A percentile compares a stretch with the other conserved stretches of the same genome.
Evolutionary conservation across 1,140 invertebrate species (phyloP).

Genomic region (Euura lappo): DNA sequence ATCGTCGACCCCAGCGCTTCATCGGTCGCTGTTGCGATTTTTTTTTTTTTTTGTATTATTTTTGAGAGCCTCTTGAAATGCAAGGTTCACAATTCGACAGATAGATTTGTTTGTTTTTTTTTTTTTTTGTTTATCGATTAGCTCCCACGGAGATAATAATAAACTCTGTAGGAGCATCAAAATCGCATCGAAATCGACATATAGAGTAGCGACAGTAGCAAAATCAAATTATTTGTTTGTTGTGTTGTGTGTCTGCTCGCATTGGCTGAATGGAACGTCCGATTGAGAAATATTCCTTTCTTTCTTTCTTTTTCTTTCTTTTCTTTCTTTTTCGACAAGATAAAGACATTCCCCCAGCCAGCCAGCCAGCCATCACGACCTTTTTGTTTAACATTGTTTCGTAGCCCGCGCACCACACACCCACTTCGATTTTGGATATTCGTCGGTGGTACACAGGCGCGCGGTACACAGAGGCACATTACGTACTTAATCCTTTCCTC

Average conservation of each 20-base stretch:
- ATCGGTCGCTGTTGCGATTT: slow-evolving; percentile 6
- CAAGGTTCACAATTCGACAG: slow-evolving; percentile 11
- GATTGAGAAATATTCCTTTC: background rate
- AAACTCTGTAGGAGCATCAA: slow-evolving; percentile 21
- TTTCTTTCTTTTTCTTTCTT: background rate
- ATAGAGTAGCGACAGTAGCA: slow-evolving; percentile 60
- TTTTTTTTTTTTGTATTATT: slow-evolving; percentile 35
- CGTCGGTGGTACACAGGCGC: slow-evolving; percentile 50
- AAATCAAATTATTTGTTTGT: slow-evolving; percentile 57
- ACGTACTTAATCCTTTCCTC: slow-evolving; percentile 26
- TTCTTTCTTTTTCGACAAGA: background rate
- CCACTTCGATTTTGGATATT: slow-evolving; percentile 13
- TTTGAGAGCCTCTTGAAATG: slow-evolving; percentile 55
- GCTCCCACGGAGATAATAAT: no score
- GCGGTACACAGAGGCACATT: slow-evolving; percentile 58
- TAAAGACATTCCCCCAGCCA: background rate
- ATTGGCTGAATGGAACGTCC: slow-evolving; percentile 53
- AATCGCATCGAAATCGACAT: slow-evolving; percentile 30
- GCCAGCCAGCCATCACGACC: slow-evolving; percentile 51
- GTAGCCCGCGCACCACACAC: slow-evolving; percentile 47
- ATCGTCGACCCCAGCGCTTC: slow-evolving; percentile 28
- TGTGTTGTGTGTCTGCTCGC: slow-evolving; percentile 25
- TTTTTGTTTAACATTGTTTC: background rate
- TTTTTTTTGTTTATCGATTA: no score
- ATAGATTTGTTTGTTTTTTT: no score